Conservation (phyloP, 1,140 invertebrate genomes). For the Drosophila kepulauana region DNA sequence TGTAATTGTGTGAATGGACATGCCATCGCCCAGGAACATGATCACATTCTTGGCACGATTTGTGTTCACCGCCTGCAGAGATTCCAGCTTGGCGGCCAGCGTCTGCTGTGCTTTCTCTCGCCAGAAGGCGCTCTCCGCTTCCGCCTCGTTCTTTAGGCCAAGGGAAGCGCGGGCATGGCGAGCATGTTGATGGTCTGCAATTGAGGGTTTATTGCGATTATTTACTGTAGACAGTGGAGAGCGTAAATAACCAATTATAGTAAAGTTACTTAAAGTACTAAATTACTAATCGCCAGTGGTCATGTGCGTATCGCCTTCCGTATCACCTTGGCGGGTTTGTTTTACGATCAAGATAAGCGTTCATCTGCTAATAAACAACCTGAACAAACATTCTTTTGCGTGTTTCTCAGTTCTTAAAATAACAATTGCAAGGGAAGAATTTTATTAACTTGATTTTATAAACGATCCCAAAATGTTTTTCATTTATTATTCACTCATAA, state of each 20-base stretch:
- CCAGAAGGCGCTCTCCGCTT: conserved; percentile 73
- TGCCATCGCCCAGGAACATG: conserved; percentile 92
- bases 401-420: neutral
- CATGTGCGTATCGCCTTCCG: conserved; percentile 4
- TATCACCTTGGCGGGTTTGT: conserved; percentile 2
- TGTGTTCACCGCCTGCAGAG: conserved; percentile 68
- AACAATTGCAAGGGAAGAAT: no score
- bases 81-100: conserved; percentile 63
- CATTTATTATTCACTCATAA: no score
- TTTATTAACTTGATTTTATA: no score
- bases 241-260: conserved; percentile 2
- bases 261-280: neutral
- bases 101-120: conserved; percentile 66
- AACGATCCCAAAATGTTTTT: no score
- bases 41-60: conserved; percentile 89
- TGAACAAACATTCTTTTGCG: neutral
- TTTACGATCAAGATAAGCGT: conserved; percentile 16
- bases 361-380: conserved; percentile 1
- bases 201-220: conserved; percentile 1
- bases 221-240: conserved; percentile 2
- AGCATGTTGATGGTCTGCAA: conserved; percentile 60
- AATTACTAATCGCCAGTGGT: conserved; percentile 9
- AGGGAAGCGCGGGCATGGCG: conserved; percentile 25
- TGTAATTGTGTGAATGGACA: conserved; percentile 91
- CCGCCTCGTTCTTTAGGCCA: conserved; percentile 53